A percentile compares a stretch with the other conserved stretches of the same genome.
phyloP scores from a whole-genome alignment of 2,113 vertebrate genomes.

The Cynoglossus semilaevis region DNA sequence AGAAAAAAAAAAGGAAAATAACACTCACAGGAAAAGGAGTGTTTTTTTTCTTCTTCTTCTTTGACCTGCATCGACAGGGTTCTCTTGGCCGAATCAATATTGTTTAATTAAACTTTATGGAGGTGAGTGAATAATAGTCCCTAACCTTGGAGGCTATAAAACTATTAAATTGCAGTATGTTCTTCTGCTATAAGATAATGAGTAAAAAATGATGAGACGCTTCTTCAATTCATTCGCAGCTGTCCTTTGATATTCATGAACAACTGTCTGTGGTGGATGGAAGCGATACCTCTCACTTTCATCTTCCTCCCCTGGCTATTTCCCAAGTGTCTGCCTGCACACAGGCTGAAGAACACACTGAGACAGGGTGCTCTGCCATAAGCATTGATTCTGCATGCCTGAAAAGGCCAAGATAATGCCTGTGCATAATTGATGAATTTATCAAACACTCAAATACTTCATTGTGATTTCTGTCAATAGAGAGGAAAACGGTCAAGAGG shows the following conservation, averaged over 20 bases:
- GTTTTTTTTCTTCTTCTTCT: conserved; percentile 15
- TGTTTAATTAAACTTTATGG: conserved; percentile 48
- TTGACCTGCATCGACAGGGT: conserved; percentile 14
- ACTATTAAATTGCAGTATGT: conserved; percentile 62
- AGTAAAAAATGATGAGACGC: conserved; percentile 63
- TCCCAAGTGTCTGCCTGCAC: conserved; percentile 70
- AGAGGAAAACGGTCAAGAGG: conserved; percentile 9
- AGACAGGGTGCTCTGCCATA: conserved; percentile 51
- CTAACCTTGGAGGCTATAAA: conserved; percentile 53
- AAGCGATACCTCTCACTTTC: conserved; percentile 76
- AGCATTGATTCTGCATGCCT: conserved; percentile 62
- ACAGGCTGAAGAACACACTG: conserved; percentile 66
- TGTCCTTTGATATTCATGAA: conserved; percentile 85
- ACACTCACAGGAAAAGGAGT: neutral
- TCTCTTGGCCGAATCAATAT: conserved; percentile 35
- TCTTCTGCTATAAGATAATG: conserved; percentile 63
- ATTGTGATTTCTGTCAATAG: conserved; percentile 46
- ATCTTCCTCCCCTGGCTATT: conserved; percentile 76
- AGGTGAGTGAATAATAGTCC: conserved; percentile 4
- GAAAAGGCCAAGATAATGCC: conserved; percentile 66
- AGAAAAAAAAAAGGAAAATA: conserved; percentile 1
- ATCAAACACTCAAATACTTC: conserved; percentile 58
- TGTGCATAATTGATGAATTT: conserved; percentile 56
- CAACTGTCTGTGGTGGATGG: conserved; percentile 80
- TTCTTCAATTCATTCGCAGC: conserved; percentile 67